Evolutionary conservation across 1,140 invertebrate species (phyloP).

Genomic region (Hirudo medicinalis): DNA sequence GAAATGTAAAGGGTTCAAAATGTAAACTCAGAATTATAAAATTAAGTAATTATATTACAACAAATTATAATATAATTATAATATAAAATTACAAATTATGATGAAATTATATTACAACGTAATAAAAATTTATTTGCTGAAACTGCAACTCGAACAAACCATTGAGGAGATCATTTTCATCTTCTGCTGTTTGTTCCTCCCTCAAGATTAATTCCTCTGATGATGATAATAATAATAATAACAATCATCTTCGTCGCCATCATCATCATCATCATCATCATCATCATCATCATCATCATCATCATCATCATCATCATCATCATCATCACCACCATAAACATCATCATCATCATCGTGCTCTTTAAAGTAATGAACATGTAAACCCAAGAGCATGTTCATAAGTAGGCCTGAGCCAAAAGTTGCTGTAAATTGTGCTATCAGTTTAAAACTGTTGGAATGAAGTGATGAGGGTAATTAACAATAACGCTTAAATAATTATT

Average conservation of each 20-base stretch:
- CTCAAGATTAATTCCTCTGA: conserved; percentile 97
- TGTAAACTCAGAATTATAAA: no score
- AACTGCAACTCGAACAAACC: conserved; percentile 48
- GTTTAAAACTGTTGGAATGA: conserved; percentile 97
- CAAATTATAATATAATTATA: no score
- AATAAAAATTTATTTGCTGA: no score
- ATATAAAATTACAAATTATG: no score
- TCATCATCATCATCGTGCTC: conserved; percentile 59
- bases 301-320: conserved; percentile 17
- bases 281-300: background rate
- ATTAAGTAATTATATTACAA: no score
- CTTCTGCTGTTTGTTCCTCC: conserved; percentile 96
- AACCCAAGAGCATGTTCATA: no score
- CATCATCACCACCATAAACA: conserved; percentile 15
- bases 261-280: conserved; percentile 21
- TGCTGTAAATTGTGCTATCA: conserved; percentile 73
- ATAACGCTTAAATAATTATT: conserved; percentile 95
- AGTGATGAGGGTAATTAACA: no score
- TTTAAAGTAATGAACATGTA: no score
- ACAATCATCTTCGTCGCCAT: background rate
- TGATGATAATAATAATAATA: conserved; percentile 34
- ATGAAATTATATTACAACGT: no score
- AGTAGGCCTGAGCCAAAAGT: no score
- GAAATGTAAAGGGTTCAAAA: no score
- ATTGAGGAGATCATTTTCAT: conserved; percentile 99